Evolutionary conservation across 2,888 invertebrate species (phyloP), one percentile per base, ranked within the genome.

Genomic region (Mesorhabditis spiculigera): DNA sequence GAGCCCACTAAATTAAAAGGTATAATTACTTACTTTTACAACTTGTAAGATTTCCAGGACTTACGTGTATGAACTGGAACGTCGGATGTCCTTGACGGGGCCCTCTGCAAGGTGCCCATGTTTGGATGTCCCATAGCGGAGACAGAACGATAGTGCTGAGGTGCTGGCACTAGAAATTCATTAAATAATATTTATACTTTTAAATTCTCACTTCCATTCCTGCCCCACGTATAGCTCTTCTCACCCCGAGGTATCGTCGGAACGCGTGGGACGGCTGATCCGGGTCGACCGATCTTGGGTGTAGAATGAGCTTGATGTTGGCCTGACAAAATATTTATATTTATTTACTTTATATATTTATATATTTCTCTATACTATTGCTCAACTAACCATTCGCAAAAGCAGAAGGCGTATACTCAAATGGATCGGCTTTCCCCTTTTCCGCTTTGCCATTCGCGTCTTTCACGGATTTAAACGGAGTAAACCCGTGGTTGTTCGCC

Each of bases 101-200:
- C n/a, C 58, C 58, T 50, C n/a, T 50, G 58, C 8, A 50, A 50
- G 8, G 58, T 50, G 8, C 58, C 58, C 1, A 50, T 50, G 58
- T n/a, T n/a, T 50, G 58, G 58, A 50, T 50, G 58, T 50, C 58
- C 58, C 58, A 50, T 50, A 2, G 58, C 58, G 58, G 58, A 50
- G n/a, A 50, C 58, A n/a, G 58, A 50, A n/a, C 58, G 58, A 50
- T 13, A 50, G n/a, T 50, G 58, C 8, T 50, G 58, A 50, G 58
- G 8, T 50, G 58, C 10, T 10, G 58, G 58, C n/a, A 50, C 58
- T 50, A n/a, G n/a, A 50, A 50, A 13, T n/a, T 50, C 28, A 28
- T 28, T 28, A 28, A 28, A 28, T 28, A 28, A 28, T 28, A 28
- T 28, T 28, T 28, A 28, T 28, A 28, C 28, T 28, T 28, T 28